phyloP scores from a whole-genome alignment of 2,797 vertebrate genomes.

The Myripristis murdjan region DNA sequence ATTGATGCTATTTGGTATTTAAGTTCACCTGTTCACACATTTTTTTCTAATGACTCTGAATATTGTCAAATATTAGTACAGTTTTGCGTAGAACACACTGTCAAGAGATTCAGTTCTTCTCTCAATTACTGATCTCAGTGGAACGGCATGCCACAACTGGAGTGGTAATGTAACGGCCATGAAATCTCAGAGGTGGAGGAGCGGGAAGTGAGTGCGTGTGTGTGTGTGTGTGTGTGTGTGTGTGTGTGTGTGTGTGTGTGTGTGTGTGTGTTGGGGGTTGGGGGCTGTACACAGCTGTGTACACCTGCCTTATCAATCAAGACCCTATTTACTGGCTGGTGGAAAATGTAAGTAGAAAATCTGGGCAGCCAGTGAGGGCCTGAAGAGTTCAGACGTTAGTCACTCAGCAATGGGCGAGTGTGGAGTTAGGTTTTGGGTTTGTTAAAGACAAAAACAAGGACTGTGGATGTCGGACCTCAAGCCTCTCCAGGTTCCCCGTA shows the following conservation, averaged over 20 bases:
- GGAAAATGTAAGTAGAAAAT: constrained; percentile 48
- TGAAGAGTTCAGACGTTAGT: background rate
- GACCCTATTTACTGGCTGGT: constrained; percentile 30
- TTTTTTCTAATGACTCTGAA: background rate
- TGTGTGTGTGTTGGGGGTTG: background rate
- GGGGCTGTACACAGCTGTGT: constrained; percentile 50
- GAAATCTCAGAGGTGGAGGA: constrained; percentile 42
- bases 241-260: background rate
- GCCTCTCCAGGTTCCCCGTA: background rate
- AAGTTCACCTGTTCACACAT: background rate
- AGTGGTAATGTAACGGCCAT: constrained; percentile 57
- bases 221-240: background rate
- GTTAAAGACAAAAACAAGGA: background rate
- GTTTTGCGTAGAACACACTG: background rate
- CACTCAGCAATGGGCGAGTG: background rate
- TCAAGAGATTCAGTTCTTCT: background rate
- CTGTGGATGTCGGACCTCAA: background rate
- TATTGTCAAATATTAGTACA: background rate
- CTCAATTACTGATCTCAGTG: constrained; percentile 44
- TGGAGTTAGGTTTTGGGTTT: background rate
- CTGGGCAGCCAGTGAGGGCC: constrained; percentile 5
- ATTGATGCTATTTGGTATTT: background rate
- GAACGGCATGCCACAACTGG: constrained; percentile 64
- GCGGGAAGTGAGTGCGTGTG: constrained; percentile 20
- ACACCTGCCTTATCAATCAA: constrained; percentile 73